phyloP scores from a whole-genome alignment of 1,140 invertebrate species.

The Cyclargus thomasi region DNA sequence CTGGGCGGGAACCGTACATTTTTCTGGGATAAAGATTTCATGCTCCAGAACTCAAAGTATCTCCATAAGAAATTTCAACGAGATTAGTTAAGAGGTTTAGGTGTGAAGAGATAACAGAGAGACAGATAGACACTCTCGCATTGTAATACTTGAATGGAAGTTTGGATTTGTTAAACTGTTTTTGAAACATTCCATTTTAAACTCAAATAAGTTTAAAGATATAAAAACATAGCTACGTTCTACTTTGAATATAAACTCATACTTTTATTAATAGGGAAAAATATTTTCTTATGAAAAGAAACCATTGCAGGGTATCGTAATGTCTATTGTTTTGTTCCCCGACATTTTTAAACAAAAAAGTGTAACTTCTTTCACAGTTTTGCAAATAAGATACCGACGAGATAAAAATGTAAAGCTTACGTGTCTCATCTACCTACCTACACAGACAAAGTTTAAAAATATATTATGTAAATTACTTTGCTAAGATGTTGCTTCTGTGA shows the following conservation, averaged over 20 bases:
- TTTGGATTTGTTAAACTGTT: too few species aligned
- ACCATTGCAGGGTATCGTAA: not conserved
- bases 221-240: too few species aligned
- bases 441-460: not conserved
- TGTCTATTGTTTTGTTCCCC: not conserved
- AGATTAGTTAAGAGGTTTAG: too few species aligned
- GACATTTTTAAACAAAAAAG: constrained; percentile 5
- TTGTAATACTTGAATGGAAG: too few species aligned
- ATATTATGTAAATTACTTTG: constrained; percentile 7
- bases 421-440: not conserved
- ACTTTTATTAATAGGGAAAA: not conserved
- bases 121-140: too few species aligned
- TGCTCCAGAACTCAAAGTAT: too few species aligned
- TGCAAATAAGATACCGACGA: not conserved
- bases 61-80: too few species aligned
- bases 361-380: not conserved
- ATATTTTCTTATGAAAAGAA: not conserved
- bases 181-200: too few species aligned
- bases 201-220: too few species aligned
- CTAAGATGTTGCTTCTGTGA: not conserved
- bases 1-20: too few species aligned
- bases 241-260: not conserved
- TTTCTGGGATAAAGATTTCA: too few species aligned
- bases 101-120: too few species aligned
- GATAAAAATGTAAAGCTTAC: not conserved